These are phyloP conservation scores for Chiloscyllium plagiosum DNA, from an alignment of 2,113 vertebrate species.

Conservation along the genomic window DNA sequence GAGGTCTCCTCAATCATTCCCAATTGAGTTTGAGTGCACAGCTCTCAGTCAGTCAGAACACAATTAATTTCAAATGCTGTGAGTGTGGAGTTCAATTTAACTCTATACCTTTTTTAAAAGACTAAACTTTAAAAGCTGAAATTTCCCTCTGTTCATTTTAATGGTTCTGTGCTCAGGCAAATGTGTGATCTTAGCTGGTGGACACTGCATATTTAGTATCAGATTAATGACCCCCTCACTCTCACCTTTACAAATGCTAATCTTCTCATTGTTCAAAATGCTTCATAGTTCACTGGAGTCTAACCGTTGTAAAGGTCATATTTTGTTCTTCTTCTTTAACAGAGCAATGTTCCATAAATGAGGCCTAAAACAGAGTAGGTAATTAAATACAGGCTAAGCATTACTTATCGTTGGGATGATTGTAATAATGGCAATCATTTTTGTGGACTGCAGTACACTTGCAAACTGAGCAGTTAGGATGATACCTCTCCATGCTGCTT, in stretches of 20 bases:
- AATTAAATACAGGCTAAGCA: constrained; percentile 30
- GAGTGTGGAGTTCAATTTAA: background rate
- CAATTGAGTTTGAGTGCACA: background rate
- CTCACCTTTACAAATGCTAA: constrained; percentile 31
- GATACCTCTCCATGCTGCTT: background rate
- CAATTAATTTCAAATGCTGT: constrained; percentile 11
- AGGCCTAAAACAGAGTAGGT: constrained; percentile 30
- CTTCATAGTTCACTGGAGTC: constrained; percentile 35
- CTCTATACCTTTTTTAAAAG: background rate
- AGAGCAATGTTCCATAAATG: constrained; percentile 27
- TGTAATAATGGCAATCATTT: constrained; percentile 24
- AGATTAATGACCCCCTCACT: constrained; percentile 18
- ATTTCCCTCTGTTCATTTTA: background rate
- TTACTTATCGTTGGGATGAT: constrained; percentile 29
- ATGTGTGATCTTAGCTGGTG: background rate
- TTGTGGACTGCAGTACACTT: background rate
- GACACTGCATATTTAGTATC: background rate
- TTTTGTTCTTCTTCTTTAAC: constrained; percentile 34
- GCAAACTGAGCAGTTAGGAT: background rate
- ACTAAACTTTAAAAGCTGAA: constrained; percentile 23
- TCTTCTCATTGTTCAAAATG: constrained; percentile 25
- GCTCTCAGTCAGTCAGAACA: background rate
- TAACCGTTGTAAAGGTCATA: constrained; percentile 26
- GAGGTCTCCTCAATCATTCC: background rate
- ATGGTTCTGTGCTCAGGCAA: background rate